phyloP scores from a whole-genome alignment of 2,888 invertebrate species.

The Spisula subtruncata region DNA sequence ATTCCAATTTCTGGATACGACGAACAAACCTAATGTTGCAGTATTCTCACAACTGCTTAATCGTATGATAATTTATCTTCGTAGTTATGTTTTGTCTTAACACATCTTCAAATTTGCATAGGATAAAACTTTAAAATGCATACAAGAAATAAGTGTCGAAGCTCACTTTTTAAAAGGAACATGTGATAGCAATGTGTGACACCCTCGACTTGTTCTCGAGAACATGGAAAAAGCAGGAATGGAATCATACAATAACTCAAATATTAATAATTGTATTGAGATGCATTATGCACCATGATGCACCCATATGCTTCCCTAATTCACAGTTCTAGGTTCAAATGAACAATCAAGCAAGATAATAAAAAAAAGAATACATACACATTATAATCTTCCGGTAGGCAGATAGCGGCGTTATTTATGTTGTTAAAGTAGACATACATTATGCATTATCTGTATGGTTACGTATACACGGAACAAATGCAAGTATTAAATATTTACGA shows the following conservation, averaged over 20 bases:
- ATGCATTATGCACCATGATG: not conserved
- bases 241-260: no score
- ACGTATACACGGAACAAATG: not conserved
- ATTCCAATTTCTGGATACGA: no score
- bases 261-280: not conserved
- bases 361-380: not conserved
- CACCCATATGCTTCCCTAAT: not conserved
- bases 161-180: no score
- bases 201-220: no score
- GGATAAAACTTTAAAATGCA: no score
- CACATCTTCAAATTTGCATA: not conserved
- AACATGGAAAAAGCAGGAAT: no score
- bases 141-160: no score
- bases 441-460: not conserved
- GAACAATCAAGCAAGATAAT: not conserved
- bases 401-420: conserved; percentile 5
- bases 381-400: not conserved
- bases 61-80: not conserved
- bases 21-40: not conserved
- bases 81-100: not conserved
- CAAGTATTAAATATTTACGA: not conserved
- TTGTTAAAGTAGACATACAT: not conserved
- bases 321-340: not conserved
- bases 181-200: no score
- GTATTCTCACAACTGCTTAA: not conserved